Evolutionary conservation across 2,888 invertebrate species (phyloP).

Genomic region (Tenodera sinensis): DNA sequence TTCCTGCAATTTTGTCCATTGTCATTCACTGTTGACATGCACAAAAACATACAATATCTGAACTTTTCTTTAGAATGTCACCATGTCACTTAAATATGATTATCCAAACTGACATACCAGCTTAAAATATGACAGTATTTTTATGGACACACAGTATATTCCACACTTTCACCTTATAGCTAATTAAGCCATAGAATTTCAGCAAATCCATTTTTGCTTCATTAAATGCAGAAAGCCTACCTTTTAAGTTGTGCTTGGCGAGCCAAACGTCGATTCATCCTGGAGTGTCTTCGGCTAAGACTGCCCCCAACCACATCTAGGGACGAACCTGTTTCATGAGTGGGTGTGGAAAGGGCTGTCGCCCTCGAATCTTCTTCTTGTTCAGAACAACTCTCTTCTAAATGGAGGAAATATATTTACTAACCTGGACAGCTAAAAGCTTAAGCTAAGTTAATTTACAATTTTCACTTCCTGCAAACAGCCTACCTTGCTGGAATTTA

Average conservation of each 20-base stretch:
- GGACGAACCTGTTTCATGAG: slow-evolving; percentile 29
- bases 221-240: slow-evolving; percentile 40
- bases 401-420: slow-evolving; percentile 11
- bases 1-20: too few relatives aligned
- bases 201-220: neutral
- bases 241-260: slow-evolving; percentile 68
- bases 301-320: slow-evolving; percentile 28
- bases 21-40: too few relatives aligned
- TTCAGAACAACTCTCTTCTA: slow-evolving; percentile 40
- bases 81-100: too few relatives aligned
- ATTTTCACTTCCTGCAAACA: neutral
- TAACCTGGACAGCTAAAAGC: slow-evolving; percentile 25
- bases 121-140: too few relatives aligned
- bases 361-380: slow-evolving; percentile 34
- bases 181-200: neutral
- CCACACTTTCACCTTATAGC: too few relatives aligned
- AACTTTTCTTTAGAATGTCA: too few relatives aligned
- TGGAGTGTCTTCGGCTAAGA: slow-evolving; percentile 33
- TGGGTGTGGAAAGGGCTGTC: slow-evolving; percentile 32
- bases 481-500: too few relatives aligned
- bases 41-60: too few relatives aligned
- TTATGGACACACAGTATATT: too few relatives aligned
- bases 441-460: neutral
- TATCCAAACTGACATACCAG: too few relatives aligned
- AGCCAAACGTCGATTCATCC: slow-evolving; percentile 44